Conservation (phyloP, 2,888 invertebrate genomes). For the Lochmaea capreae region DNA sequence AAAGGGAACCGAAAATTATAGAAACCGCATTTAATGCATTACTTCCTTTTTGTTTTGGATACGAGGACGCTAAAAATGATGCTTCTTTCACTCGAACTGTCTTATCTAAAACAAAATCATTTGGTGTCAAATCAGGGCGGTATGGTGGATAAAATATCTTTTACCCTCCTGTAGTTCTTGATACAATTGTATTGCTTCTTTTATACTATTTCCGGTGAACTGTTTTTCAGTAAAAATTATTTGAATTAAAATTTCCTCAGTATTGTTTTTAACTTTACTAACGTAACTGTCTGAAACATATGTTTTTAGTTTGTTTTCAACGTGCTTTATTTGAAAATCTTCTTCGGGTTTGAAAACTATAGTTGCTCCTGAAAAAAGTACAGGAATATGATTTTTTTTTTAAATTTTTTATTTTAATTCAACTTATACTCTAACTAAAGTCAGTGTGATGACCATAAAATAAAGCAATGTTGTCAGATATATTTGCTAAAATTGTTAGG, state of each 20-base stretch:
- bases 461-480: too few species aligned
- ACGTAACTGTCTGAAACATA: conserved; percentile 48
- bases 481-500: too few species aligned
- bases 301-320: conserved; percentile 43
- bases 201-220: conserved; percentile 52
- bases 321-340: conserved; percentile 43
- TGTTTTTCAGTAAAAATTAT: conserved; percentile 55
- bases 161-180: conserved; percentile 35
- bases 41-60: conserved; percentile 9
- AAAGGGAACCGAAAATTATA: conserved; percentile 21
- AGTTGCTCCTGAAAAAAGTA: conserved; percentile 44
- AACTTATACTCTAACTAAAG: too few species aligned
- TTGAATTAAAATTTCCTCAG: conserved; percentile 47
- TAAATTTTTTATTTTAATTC: too few species aligned
- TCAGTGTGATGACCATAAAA: too few species aligned
- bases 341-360: conserved; percentile 41
- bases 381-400: not conserved
- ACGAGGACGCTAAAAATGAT: not conserved
- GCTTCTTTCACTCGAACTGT: not conserved
- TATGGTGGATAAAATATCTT: not conserved
- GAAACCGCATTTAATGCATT: not conserved
- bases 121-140: too few species aligned
- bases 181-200: conserved; percentile 45
- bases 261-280: conserved; percentile 48
- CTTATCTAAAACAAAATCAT: not conserved